Evolutionary conservation across 2,888 invertebrate genomes (phyloP).

Genomic region (Chrysodeixis includens): DNA sequence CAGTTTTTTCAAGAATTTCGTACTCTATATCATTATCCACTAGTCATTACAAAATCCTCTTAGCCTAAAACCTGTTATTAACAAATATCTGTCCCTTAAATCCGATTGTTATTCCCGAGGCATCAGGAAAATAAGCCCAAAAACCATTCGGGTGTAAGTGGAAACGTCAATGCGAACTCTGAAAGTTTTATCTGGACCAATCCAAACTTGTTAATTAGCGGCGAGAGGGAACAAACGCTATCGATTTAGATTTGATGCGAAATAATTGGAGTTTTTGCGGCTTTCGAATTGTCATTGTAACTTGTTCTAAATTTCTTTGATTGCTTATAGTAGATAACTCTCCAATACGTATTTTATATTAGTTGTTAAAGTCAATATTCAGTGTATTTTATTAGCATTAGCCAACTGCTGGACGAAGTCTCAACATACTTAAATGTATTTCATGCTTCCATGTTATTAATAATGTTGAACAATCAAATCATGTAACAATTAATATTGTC

Average conservation of each 20-base stretch:
- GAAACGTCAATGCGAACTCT: constrained; percentile 61
- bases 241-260: constrained; percentile 60
- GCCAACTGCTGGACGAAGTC: no score
- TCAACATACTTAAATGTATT: neutral
- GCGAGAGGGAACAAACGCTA: constrained; percentile 55
- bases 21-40: no score
- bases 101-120: constrained; percentile 17
- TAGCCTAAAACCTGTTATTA: constrained; percentile 20
- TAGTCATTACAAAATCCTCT: no score
- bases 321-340: neutral
- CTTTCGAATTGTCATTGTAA: constrained; percentile 12
- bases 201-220: constrained; percentile 67
- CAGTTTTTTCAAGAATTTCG: no score
- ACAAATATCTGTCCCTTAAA: constrained; percentile 25
- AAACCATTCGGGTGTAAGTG: constrained; percentile 54
- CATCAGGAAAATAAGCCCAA: constrained; percentile 40
- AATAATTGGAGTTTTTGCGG: constrained; percentile 60
- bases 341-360: neutral
- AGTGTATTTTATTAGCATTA: no score
- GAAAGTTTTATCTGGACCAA: constrained; percentile 65
- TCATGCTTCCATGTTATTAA: neutral
- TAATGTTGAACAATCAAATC: neutral
- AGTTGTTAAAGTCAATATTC: no score
- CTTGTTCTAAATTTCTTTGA: neutral
- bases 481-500: constrained; percentile 37